Evolutionary conservation across 2,797 vertebrate genomes (phyloP), one percentile per base, ranked within the genome.

Genomic region (Clarias pachynema): DNA sequence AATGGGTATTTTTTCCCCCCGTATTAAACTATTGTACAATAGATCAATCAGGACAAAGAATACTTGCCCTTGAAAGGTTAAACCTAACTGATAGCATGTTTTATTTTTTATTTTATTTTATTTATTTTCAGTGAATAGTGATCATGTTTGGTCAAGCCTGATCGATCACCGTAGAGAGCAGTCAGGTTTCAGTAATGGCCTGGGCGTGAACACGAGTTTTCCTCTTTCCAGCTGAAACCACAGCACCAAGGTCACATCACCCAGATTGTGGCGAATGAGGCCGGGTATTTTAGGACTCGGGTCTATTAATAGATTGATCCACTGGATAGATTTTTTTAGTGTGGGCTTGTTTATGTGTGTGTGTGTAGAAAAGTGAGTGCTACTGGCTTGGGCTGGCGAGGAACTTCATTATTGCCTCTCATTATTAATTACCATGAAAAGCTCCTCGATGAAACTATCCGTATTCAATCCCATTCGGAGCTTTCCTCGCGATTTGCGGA

Each of bases 231-330:
- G 85, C 69, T 84, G 53, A 88, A 87, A 90, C 91, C 90, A 34
- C 59, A 82, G 87, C 87, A 86, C 90, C 86, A 87, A 91, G 93
- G 93, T 94, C 92, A 91, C 86, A 90, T 68, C 83, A 88, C 91
- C 91, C 89, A 89, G 92, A 88, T 92, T 90, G 84, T 84, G 88
- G 89, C 85, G 90, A 86, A 80, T 63, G 56, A 68, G 31, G 16
- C 63, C 53, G 86, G 73, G 87, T 94, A 93, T 95, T 96, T 93
- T 85, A 92, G 89, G 89, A 92, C 80, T 83, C 16, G 22, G 6
- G n/a, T 79, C 90, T 95, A 93, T 91, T 93, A 92, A 93, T 94
- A 94, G 93, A 87, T 26, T 88, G 85, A 91, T 93, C 88, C 90
- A 89, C 89, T 68, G 70, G 85, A 91, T 92, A 90, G 91, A 92